Evolutionary conservation across 37 sponge, comb jelly and placozoan species (phyloP).

Genomic region (Bolinopsis microptera): DNA sequence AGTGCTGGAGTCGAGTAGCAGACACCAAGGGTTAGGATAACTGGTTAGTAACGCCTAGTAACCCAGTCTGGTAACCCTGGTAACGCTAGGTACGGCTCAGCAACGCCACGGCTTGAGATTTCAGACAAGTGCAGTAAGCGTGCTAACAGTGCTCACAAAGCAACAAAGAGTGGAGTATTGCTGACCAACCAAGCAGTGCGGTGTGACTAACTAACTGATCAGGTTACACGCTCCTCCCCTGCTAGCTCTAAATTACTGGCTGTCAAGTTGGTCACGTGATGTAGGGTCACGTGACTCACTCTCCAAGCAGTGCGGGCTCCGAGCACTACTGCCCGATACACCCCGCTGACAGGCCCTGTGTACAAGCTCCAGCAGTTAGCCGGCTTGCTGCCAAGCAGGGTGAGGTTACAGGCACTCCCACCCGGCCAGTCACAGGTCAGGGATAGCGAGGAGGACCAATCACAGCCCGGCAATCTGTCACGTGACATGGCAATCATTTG

Average conservation of each 20-base stretch:
- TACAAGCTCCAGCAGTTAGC: constrained; percentile 52
- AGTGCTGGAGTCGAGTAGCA: not conserved
- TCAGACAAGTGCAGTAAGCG: not conserved
- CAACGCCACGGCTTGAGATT: not conserved
- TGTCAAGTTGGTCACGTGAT: constrained; percentile 66
- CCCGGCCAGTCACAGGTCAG: not conserved
- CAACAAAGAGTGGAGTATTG: not conserved
- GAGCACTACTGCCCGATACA: constrained; percentile 5
- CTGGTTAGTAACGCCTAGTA: no score
- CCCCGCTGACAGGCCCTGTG: constrained; percentile 41
- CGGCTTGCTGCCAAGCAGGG: constrained; percentile 36
- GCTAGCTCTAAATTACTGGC: constrained; percentile 49
- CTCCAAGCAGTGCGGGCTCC: constrained; percentile 11
- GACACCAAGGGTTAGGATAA: not conserved
- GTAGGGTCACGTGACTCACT: not conserved
- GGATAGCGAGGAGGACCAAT: not conserved
- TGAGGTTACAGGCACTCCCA: not conserved
- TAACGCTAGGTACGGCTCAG: not conserved
- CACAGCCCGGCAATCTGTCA: not conserved
- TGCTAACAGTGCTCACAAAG: not conserved
- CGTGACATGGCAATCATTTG: constrained; percentile 52
- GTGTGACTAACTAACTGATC: constrained; percentile 60
- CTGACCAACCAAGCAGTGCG: constrained; percentile 54
- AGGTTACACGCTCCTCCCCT: constrained; percentile 51
- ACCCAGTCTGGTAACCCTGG: no score